A percentile compares a stretch with the other conserved stretches of the same genome.
These are phyloP conservation scores for Camelus dromedarius DNA, from an alignment of 2,113 vertebrate genomes.

Conservation along the genomic window DNA sequence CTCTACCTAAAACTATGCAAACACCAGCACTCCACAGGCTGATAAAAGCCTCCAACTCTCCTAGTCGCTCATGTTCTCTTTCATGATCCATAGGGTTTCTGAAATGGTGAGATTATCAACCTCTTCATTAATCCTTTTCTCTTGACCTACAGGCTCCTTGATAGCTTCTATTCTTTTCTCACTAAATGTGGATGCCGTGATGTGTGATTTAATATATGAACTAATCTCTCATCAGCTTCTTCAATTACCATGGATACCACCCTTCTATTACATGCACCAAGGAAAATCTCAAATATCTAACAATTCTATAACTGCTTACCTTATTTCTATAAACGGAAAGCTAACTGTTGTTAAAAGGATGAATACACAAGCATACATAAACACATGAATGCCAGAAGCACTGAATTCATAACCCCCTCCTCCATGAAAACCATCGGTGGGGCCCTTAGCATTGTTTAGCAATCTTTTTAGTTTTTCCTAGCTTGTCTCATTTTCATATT, in stretches of 20 bases:
- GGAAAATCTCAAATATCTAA: neutral
- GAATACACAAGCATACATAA: neutral
- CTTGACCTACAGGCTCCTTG: neutral
- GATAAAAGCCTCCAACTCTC: neutral
- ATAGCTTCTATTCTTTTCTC: neutral
- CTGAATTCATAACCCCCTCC: neutral
- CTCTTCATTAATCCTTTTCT: neutral
- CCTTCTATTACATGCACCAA: neutral
- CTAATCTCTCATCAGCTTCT: neutral
- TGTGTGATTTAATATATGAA: neutral
- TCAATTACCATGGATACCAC: neutral
- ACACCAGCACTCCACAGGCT: neutral
- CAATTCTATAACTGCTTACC: neutral
- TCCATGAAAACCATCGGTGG: neutral
- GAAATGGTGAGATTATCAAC: neutral
- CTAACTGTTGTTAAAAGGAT: neutral
- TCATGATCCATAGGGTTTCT: neutral
- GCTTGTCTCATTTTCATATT: neutral
- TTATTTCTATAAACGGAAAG: neutral
- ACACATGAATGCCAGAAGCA: neutral
- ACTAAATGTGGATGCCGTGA: neutral
- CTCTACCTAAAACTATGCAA: neutral
- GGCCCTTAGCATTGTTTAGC: neutral
- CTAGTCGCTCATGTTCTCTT: neutral
- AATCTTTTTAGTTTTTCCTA: neutral